A percentile compares a stretch with the other conserved stretches of the same genome.
phyloP scores from a whole-genome alignment of 1,140 invertebrate genomes.

The Habropoda laboriosa region DNA sequence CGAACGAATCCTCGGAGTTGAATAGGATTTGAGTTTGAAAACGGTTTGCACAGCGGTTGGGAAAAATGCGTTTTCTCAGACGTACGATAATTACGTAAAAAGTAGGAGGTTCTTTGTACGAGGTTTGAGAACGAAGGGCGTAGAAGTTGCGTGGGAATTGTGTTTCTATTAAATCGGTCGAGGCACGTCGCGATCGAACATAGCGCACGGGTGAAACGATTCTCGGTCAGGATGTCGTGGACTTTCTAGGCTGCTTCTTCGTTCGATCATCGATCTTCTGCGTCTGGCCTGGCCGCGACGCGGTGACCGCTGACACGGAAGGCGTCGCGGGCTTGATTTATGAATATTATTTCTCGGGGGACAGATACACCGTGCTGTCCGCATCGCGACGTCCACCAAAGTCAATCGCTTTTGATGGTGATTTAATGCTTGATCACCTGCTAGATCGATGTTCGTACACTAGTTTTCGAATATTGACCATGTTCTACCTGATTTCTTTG shows the following conservation, averaged over 20 bases:
- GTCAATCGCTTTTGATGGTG: background rate
- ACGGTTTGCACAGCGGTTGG: background rate
- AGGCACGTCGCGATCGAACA: slow-evolving; percentile 49
- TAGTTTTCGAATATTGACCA: background rate
- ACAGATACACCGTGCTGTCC: background rate
- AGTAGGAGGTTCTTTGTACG: no score
- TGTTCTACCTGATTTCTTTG: no score
- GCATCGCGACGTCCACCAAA: background rate
- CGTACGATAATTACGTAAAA: slow-evolving; percentile 41
- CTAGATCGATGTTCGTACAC: background rate
- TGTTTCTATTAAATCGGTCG: slow-evolving; percentile 70
- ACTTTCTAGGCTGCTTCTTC: slow-evolving; percentile 60
- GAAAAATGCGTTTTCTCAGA: slow-evolving; percentile 38
- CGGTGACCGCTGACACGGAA: slow-evolving; percentile 32
- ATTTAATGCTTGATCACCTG: background rate
- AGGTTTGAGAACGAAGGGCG: background rate
- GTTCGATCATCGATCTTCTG: slow-evolving; percentile 45
- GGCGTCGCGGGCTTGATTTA: slow-evolving; percentile 46
- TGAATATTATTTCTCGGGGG: slow-evolving; percentile 44
- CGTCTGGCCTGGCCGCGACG: background rate
- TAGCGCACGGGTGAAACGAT: slow-evolving; percentile 66
- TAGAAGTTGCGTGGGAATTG: slow-evolving; percentile 64
- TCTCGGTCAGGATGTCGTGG: slow-evolving; percentile 70
- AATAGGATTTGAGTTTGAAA: slow-evolving; percentile 12
- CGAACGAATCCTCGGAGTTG: slow-evolving; percentile 2